Percentiles rank a stretch among this genome's conserved stretches.
phyloP scores from a whole-genome alignment of 2,888 invertebrate species.

The Microctonus hyperodae region DNA sequence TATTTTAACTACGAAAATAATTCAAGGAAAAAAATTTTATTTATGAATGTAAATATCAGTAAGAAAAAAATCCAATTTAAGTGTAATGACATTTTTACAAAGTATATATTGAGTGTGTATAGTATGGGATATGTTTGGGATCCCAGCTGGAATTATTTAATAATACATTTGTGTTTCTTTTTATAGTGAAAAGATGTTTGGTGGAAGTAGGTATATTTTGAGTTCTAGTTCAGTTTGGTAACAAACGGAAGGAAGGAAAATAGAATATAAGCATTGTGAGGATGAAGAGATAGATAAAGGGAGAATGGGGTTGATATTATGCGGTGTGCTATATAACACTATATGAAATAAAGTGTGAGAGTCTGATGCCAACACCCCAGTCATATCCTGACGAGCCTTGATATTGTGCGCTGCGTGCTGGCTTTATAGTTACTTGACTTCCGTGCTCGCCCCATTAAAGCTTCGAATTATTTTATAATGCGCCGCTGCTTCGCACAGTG shows the following conservation, averaged over 20 bases:
- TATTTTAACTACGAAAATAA: no score
- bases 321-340: conserved; percentile 36
- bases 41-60: conserved; percentile 31
- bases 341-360: conserved; percentile 17
- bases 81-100: no score
- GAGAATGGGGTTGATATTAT: conserved; percentile 36
- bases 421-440: conserved; percentile 43
- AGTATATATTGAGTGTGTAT: no score
- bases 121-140: conserved; percentile 38
- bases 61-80: conserved; percentile 37
- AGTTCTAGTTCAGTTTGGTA: not conserved
- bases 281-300: conserved; percentile 13
- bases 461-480: conserved; percentile 44
- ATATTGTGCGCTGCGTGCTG: conserved; percentile 40
- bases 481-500: conserved; percentile 17
- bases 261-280: not conserved
- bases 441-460: conserved; percentile 43
- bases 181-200: conserved; percentile 25
- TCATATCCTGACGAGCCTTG: conserved; percentile 25
- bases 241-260: conserved; percentile 17
- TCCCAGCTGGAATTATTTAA: conserved; percentile 44
- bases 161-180: conserved; percentile 37
- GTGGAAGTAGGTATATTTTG: not conserved
- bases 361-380: conserved; percentile 22
- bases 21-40: conserved; percentile 25